Percentiles rank a stretch among this genome's conserved stretches.
Conservation (phyloP, 2,797 vertebrate species). For the Sebastes diaconus region DNA sequence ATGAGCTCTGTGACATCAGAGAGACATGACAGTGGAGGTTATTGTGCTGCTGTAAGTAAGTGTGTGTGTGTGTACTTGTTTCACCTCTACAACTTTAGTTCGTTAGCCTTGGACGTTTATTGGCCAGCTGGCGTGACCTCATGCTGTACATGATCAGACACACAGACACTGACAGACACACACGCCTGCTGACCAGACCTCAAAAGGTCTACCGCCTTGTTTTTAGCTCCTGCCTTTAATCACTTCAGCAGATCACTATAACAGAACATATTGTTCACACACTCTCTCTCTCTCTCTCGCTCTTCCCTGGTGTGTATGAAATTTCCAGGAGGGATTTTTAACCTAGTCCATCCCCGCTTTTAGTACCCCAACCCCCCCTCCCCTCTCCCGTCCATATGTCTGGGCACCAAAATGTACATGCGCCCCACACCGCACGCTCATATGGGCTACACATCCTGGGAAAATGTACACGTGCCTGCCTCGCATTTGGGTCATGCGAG, state of each 20-base stretch:
- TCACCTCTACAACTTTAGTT: slow-evolving; percentile 44
- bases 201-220: slow-evolving; percentile 58
- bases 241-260: slow-evolving; percentile 69
- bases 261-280: slow-evolving; percentile 66
- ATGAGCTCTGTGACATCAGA: slow-evolving; percentile 46
- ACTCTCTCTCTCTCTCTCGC: neutral
- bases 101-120: slow-evolving; percentile 43
- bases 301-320: slow-evolving; percentile 31
- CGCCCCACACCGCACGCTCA: slow-evolving; percentile 1
- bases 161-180: slow-evolving; percentile 41
- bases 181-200: slow-evolving; percentile 51
- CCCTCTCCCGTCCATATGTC: slow-evolving; percentile 42
- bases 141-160: slow-evolving; percentile 44
- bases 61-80: slow-evolving; percentile 9
- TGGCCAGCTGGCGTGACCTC: slow-evolving; percentile 57
- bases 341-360: slow-evolving; percentile 45
- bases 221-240: slow-evolving; percentile 73
- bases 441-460: slow-evolving; percentile 33
- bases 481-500: slow-evolving; percentile 65
- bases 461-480: slow-evolving; percentile 69
- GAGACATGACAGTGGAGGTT: slow-evolving; percentile 43
- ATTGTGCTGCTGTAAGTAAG: slow-evolving; percentile 16
- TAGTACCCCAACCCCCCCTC: neutral
- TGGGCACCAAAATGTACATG: slow-evolving; percentile 34
- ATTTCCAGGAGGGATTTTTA: slow-evolving; percentile 65